Conservation (phyloP, 2,113 vertebrate species). For the Misgurnus anguillicaudatus region DNA sequence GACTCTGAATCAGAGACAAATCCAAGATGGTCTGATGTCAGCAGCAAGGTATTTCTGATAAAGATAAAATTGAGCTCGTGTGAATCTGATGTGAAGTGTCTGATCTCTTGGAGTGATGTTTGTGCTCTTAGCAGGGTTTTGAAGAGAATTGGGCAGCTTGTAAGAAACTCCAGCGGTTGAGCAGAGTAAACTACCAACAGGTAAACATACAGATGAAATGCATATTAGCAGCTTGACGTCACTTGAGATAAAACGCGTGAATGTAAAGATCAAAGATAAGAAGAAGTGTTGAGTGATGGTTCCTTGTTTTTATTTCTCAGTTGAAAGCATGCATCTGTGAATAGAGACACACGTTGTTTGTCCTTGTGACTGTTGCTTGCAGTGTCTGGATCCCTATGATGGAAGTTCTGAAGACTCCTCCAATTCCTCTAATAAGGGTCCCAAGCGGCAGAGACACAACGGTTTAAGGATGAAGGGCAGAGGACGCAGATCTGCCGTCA, state of each 20-base stretch:
- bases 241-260: no score
- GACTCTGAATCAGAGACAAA: slow-evolving; percentile 80
- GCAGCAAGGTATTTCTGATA: slow-evolving; percentile 67
- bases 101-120: neutral
- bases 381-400: slow-evolving; percentile 85
- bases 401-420: slow-evolving; percentile 81
- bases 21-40: slow-evolving; percentile 72
- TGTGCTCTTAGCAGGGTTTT: neutral
- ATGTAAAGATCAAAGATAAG: no score
- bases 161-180: neutral
- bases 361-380: neutral
- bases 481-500: slow-evolving; percentile 46
- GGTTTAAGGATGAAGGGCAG: slow-evolving; percentile 46
- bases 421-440: slow-evolving; percentile 11
- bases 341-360: slow-evolving; percentile 29
- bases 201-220: neutral
- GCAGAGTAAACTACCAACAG: slow-evolving; percentile 8
- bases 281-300: neutral
- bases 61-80: neutral
- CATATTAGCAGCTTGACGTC: no score
- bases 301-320: neutral
- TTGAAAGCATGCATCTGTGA: slow-evolving; percentile 1
- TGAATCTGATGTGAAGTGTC: neutral
- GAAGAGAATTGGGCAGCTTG: neutral
- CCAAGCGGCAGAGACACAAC: slow-evolving; percentile 50